Percentiles rank a stretch among this genome's conserved stretches.
Evolutionary conservation across 53 echinoderm and acorn worm genomes (phyloP).

Genomic region (Arbacia lixula): DNA sequence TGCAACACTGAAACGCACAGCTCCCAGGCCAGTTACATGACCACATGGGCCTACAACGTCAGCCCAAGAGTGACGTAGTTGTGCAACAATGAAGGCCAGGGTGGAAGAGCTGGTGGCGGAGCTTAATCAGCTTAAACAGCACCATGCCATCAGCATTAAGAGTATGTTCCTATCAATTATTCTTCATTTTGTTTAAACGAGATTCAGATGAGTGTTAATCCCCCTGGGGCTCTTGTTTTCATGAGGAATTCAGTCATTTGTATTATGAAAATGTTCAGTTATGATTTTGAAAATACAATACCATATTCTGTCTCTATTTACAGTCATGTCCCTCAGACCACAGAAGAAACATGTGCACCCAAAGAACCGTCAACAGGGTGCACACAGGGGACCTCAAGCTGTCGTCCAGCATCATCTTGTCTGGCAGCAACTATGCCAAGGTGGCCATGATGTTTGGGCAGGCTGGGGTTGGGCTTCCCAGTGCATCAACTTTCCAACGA

Average conservation of each 20-base stretch:
- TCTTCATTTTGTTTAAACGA: background rate
- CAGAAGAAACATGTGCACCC: background rate
- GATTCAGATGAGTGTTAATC: no score
- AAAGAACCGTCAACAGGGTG: slow-evolving; percentile 7
- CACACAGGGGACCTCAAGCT: background rate
- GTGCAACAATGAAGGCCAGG: background rate
- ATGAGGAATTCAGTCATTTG: no score
- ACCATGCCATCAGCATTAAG: background rate
- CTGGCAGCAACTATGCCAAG: slow-evolving; percentile 5
- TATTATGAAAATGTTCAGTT: no score
- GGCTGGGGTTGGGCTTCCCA: background rate
- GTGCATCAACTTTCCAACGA: background rate
- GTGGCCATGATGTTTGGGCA: background rate
- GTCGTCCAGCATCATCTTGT: background rate
- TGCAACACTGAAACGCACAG: background rate
- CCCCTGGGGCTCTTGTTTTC: no score
- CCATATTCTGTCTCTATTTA: background rate
- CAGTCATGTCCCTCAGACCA: background rate
- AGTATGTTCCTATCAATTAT: slow-evolving; percentile 2
- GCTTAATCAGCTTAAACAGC: background rate
- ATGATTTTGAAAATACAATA: no score
- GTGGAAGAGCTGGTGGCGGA: background rate
- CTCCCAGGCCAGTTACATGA: slow-evolving; percentile 5
- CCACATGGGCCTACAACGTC: background rate
- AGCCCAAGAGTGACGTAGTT: background rate